Evolutionary conservation across 2,888 invertebrate species (phyloP).

Genomic region (Tetranychus piercei): DNA sequence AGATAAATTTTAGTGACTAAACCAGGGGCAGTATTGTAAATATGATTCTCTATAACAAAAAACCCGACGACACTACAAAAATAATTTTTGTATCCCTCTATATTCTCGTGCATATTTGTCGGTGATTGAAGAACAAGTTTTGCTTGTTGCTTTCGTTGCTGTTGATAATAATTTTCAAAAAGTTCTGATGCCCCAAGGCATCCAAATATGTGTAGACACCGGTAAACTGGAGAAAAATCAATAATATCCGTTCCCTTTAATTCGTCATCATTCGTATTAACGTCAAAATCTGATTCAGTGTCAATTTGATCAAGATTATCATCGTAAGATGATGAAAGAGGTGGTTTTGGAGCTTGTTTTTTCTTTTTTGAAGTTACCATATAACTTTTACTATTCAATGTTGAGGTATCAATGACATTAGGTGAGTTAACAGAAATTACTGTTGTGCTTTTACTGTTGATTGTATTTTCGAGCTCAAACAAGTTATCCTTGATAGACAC

Average conservation of each 20-base stretch:
- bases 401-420: background rate
- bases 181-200: slow-evolving; percentile 59
- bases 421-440: background rate
- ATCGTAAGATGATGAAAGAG: background rate
- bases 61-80: slow-evolving; percentile 86
- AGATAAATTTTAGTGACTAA: slow-evolving; percentile 75
- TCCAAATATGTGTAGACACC: slow-evolving; percentile 72
- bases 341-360: background rate
- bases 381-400: background rate
- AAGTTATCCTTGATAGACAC: background rate
- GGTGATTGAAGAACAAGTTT: slow-evolving; percentile 73
- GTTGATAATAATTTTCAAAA: slow-evolving; percentile 77
- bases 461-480: background rate
- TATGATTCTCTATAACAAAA: slow-evolving; percentile 95
- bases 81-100: slow-evolving; percentile 67
- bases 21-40: slow-evolving; percentile 72
- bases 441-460: background rate
- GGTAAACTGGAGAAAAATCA: slow-evolving; percentile 91
- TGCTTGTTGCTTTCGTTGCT: slow-evolving; percentile 85
- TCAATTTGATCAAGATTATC: background rate
- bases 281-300: background rate
- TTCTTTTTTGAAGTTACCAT: background rate
- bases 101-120: slow-evolving; percentile 74
- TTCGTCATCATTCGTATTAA: slow-evolving; percentile 35
- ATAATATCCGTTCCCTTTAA: slow-evolving; percentile 87